These are phyloP conservation scores for Caradrina clavipalpis DNA, from an alignment of 2,888 invertebrate genomes.

Conservation along the genomic window DNA sequence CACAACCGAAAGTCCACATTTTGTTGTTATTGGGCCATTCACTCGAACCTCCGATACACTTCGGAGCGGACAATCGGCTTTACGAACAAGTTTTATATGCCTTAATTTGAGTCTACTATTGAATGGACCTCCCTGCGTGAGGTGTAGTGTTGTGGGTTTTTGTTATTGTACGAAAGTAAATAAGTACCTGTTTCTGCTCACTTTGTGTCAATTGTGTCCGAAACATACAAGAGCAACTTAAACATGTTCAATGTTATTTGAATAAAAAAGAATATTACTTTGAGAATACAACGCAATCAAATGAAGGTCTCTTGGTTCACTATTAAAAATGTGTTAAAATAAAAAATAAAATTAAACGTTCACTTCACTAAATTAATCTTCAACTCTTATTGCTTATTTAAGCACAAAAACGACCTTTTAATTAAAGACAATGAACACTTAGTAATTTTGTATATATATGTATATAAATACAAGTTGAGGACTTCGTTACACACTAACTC, in stretches of 20 bases:
- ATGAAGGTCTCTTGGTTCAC: neutral
- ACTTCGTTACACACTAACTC: conserved; percentile 9
- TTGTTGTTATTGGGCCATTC: conserved; percentile 61
- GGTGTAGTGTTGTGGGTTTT: conserved; percentile 18
- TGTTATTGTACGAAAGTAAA: conserved; percentile 37
- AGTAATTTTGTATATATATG: neutral
- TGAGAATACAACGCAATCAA: neutral
- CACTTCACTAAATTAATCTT: conserved; percentile 26
- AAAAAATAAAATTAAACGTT: conserved; percentile 9
- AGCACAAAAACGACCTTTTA: conserved; percentile 19
- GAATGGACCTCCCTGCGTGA: conserved; percentile 27
- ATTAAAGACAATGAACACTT: conserved; percentile 26
- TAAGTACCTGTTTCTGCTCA: conserved; percentile 24
- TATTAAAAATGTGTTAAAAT: neutral
- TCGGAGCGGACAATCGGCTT: conserved; percentile 43
- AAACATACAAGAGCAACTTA: conserved; percentile 10
- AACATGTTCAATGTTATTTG: neutral
- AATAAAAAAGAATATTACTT: conserved; percentile 1
- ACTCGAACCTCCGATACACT: conserved; percentile 62
- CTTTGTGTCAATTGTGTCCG: conserved; percentile 19
- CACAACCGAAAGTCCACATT: conserved; percentile 40
- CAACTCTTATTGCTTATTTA: conserved; percentile 5
- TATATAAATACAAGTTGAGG: conserved; percentile 12
- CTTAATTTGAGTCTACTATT: conserved; percentile 46
- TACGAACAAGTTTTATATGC: conserved; percentile 46